Base-by-base conservation (phyloP, 2,113 vertebrate genomes). In the Capreolus pygargus region DNA sequence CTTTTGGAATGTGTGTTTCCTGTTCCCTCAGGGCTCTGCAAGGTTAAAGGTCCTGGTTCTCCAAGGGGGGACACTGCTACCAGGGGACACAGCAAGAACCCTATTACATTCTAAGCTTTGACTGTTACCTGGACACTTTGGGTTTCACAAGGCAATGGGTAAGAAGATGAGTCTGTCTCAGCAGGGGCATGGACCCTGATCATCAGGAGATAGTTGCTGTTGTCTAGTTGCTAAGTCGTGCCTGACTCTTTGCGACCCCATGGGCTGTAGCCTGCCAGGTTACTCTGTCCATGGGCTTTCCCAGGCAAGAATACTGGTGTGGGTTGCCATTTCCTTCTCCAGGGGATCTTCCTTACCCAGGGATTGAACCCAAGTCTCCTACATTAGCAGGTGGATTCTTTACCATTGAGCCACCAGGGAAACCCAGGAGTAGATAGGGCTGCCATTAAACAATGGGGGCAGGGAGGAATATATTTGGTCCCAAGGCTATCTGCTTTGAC, bases 21-120 rank as follows among this genome's bases (percentile, higher is more conserved):
- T 92, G 76, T 94, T 96, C 60, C 64, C 64, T 95, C 43, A 95
- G 81, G 58, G 52, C n/a, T 87, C 85, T 98, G 92, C 92, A 95
- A 95, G 64, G 90, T 97, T 96, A 97, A 79, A 95, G 70, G 92
- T 95, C 95, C 61, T 96, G 94, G 86, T 91, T 97, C 87, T 95
- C 57, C 87, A 94, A 89, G 43, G 52, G 39, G 84, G 52, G 55
- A 60, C 87, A 87, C 67, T 96, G 86, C 86, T 94, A 98, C 86
- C 64, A 91, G 82, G 83, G 90, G 54, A 93, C 86, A 94, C 33
- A 91, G 86, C 52, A 94, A 89, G 95, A 94, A 94, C 87, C 61
- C 64, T 52, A 94, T 97, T 86, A 94, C 64, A 89, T 50, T 79
- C 39, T 95, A 97, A 94, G 61, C 55, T 91, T 82, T 57, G 82